These are phyloP conservation scores for Magallana nippona DNA, from an alignment of 2,888 invertebrate genomes.

Conservation along the genomic window DNA sequence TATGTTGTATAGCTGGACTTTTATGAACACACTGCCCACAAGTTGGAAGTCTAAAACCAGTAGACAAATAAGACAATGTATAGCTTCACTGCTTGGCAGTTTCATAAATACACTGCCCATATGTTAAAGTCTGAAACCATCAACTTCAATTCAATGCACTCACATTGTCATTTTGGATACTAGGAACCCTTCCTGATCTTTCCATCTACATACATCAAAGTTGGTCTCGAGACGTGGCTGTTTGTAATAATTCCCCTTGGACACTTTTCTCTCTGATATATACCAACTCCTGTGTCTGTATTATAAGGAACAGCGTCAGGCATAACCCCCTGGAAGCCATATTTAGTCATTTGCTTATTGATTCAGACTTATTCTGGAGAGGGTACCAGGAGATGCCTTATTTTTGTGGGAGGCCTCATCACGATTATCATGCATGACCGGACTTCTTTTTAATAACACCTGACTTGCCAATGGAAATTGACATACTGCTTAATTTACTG, in stretches of 20 bases:
- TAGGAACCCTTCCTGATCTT: neutral
- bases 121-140: neutral
- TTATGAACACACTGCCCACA: no score
- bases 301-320: neutral
- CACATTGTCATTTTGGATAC: slow-evolving; percentile 15
- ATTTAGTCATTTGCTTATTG: slow-evolving; percentile 27
- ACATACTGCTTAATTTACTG: no score
- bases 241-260: neutral
- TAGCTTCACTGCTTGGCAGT: no score
- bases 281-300: slow-evolving; percentile 9
- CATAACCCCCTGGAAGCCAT: neutral
- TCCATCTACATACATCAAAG: slow-evolving; percentile 10
- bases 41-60: no score
- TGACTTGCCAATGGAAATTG: neutral
- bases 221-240: neutral
- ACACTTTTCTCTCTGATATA: neutral
- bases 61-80: no score
- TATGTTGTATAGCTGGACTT: no score
- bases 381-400: neutral
- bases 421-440: neutral
- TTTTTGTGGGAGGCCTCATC: neutral
- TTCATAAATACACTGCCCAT: neutral
- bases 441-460: neutral
- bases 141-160: slow-evolving; percentile 5
- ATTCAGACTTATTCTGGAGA: neutral